Conservation (phyloP, 2,797 vertebrate species). For the Chaetodon trifasciatus region DNA sequence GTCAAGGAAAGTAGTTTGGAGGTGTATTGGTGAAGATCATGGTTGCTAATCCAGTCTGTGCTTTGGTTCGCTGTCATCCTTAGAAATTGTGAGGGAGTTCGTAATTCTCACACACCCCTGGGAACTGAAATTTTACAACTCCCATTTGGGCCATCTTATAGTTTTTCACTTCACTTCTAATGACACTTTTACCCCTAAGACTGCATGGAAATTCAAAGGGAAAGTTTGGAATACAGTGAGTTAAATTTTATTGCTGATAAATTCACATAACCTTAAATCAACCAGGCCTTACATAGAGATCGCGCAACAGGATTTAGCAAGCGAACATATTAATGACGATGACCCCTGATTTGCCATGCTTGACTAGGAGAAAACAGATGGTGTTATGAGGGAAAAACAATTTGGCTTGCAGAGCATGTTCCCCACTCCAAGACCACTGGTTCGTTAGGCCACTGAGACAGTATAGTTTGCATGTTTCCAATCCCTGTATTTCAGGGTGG, state of each 20-base stretch:
- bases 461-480: constrained; percentile 53
- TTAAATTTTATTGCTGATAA: constrained; percentile 25
- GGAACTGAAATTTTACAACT: neutral
- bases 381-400: constrained; percentile 59
- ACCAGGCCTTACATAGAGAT: constrained; percentile 16
- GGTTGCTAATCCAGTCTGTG: constrained; percentile 29
- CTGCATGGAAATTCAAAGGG: constrained; percentile 5
- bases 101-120: constrained; percentile 7
- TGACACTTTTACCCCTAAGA: constrained; percentile 16
- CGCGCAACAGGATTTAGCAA: constrained; percentile 54
- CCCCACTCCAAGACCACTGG: constrained; percentile 54
- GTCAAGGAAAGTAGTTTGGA: constrained; percentile 53
- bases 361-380: constrained; percentile 71
- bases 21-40: constrained; percentile 36
- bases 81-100: constrained; percentile 29
- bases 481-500: constrained; percentile 44
- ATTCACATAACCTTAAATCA: constrained; percentile 50
- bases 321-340: constrained; percentile 69
- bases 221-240: constrained; percentile 17
- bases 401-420: constrained; percentile 51
- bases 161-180: constrained; percentile 8
- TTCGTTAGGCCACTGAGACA: constrained; percentile 60
- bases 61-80: constrained; percentile 15
- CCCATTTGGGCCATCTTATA: constrained; percentile 11
- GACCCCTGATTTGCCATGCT: constrained; percentile 71